A percentile compares a stretch with the other conserved stretches of the same genome.
Evolutionary conservation across 2,113 vertebrate genomes (phyloP).

Genomic region (Atlantisia rogersi): DNA sequence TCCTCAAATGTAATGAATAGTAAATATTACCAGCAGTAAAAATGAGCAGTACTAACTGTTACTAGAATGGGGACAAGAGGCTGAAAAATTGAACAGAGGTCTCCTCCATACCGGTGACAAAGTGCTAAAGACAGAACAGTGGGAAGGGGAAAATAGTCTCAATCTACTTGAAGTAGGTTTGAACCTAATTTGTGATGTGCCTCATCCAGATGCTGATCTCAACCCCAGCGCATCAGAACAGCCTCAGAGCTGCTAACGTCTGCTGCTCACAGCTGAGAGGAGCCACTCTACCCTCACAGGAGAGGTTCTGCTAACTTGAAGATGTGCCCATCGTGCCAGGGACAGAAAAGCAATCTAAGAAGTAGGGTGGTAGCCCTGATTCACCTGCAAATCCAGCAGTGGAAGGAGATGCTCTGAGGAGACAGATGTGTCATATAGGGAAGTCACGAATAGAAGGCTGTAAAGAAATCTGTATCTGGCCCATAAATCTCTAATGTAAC

Average conservation of each 20-base stretch:
- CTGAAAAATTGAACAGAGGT: not conserved
- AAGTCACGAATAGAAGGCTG: rapidly evolving
- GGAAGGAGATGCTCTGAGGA: not conserved
- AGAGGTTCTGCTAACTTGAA: not conserved
- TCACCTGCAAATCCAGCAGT: not conserved
- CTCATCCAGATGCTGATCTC: not conserved
- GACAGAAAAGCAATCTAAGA: not conserved
- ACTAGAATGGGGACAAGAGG: not conserved
- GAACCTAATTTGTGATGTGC: not conserved
- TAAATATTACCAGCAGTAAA: not conserved
- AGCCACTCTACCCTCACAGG: not conserved
- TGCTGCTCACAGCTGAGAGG: not conserved
- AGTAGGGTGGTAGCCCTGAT: not conserved
- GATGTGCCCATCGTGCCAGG: no score
- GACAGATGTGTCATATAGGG: rapidly evolving
- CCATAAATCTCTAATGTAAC: not conserved
- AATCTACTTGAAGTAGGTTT: not conserved
- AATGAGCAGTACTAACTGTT: not conserved
- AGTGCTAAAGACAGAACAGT: not conserved
- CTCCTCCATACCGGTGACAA: not conserved
- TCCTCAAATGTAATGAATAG: not conserved
- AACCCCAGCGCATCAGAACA: not conserved
- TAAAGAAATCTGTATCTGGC: not conserved
- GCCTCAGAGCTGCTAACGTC: not conserved
- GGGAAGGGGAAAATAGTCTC: not conserved